Evolutionary conservation across 2,888 invertebrate species (phyloP).

Genomic region (Drosophila monieri): DNA sequence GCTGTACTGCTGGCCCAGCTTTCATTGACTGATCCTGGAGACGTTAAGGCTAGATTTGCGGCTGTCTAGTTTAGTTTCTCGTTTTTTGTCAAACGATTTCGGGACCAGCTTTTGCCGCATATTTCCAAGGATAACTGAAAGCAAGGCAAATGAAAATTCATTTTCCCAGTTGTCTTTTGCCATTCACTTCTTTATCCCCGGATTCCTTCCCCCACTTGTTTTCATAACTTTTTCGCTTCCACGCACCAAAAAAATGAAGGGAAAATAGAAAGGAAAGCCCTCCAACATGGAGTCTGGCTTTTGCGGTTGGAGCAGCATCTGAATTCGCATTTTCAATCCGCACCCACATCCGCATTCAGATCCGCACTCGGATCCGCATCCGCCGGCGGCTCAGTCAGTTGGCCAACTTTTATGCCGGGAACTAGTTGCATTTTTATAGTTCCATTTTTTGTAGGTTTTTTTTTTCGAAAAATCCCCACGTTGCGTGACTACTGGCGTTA

Average conservation of each 20-base stretch:
- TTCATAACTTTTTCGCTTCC: constrained; percentile 56
- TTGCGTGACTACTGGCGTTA: constrained; percentile 63
- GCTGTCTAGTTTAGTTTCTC: constrained; percentile 13
- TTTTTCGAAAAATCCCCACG: constrained; percentile 7
- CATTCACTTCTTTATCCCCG: constrained; percentile 23
- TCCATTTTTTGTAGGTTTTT: constrained; percentile 29
- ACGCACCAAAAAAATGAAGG: constrained; percentile 34
- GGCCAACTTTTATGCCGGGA: constrained; percentile 47
- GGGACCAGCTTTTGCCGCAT: constrained; percentile 32
- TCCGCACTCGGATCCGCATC: constrained; percentile 49
- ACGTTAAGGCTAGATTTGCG: constrained; percentile 33
- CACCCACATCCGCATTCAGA: constrained; percentile 11
- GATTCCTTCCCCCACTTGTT: constrained; percentile 46
- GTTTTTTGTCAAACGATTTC: constrained; percentile 10
- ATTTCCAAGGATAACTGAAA: constrained; percentile 27
- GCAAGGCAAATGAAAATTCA: constrained; percentile 38
- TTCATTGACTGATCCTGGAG: constrained; percentile 23
- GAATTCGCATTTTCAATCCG: constrained; percentile 34
- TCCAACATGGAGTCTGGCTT: constrained; percentile 27
- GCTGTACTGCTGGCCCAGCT: not conserved
- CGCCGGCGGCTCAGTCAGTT: constrained; percentile 35
- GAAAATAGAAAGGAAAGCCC: not conserved
- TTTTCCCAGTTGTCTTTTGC: constrained; percentile 38
- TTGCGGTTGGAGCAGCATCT: constrained; percentile 30
- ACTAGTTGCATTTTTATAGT: constrained; percentile 75